phyloP scores from a whole-genome alignment of 1,140 invertebrate genomes.

The Ylistrum balloti region DNA sequence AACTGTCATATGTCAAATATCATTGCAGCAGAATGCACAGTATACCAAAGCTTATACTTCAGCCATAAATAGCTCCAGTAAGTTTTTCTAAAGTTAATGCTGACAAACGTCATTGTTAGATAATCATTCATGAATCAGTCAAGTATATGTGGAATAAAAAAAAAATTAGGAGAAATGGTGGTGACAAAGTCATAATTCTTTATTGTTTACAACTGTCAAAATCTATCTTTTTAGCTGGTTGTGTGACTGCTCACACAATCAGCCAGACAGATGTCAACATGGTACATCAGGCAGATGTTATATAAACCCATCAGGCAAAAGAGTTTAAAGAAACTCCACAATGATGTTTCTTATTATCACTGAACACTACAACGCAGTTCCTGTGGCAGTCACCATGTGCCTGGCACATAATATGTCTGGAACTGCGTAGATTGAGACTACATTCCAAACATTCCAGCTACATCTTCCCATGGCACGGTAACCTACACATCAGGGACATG shows the following conservation, averaged over 20 bases:
- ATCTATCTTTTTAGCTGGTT: not conserved
- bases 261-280: not conserved
- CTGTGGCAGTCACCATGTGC: not conserved
- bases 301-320: not conserved
- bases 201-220: no score
- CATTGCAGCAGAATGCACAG: no score
- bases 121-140: no score
- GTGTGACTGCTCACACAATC: not conserved
- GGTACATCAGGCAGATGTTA: not conserved
- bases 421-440: conserved; percentile 27
- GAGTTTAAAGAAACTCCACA: not conserved
- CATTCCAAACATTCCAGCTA: not conserved
- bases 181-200: no score
- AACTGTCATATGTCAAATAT: no score
- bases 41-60: no score
- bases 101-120: no score
- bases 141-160: no score
- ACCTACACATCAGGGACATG: not conserved
- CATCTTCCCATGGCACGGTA: not conserved
- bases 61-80: no score
- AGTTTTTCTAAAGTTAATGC: no score
- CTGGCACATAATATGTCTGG: not conserved
- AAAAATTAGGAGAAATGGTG: no score
- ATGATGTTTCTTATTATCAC: not conserved
- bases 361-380: not conserved